Conservation (phyloP, 53 echinoderm and acorn worm species). For the Astropecten irregularis region DNA sequence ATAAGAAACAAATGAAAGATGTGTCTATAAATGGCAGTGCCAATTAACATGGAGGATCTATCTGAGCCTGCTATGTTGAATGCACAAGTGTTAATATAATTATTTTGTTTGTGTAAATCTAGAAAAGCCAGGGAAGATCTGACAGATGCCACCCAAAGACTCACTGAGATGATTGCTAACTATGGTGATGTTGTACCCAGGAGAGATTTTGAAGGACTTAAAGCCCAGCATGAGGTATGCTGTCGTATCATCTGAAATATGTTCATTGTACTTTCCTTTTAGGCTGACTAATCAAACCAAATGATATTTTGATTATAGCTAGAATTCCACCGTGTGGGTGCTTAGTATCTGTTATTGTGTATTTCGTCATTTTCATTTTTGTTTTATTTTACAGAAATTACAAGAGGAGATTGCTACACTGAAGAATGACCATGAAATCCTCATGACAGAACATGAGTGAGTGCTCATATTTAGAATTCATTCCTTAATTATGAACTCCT, state of each 20-base stretch:
- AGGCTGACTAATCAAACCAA: too few species aligned
- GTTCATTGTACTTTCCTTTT: too few species aligned
- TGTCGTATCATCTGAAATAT: background rate
- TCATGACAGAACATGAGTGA: slow-evolving; percentile 94
- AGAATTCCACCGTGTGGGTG: too few species aligned
- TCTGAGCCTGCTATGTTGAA: too few species aligned
- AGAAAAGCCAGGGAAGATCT: slow-evolving; percentile 94
- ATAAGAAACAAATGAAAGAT: background rate
- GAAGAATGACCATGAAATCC: slow-evolving; percentile 70
- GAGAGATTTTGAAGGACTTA: slow-evolving; percentile 88
- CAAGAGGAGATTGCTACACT: slow-evolving; percentile 69
- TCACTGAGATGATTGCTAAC: slow-evolving; percentile 98
- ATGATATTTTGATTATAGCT: too few species aligned
- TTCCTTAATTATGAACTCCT: too few species aligned
- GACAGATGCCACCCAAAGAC: slow-evolving; percentile 74
- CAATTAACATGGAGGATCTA: too few species aligned
- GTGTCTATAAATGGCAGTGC: too few species aligned
- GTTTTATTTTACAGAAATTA: slow-evolving; percentile 66
- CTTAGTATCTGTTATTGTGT: too few species aligned
- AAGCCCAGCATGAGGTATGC: slow-evolving; percentile 76
- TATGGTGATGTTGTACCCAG: slow-evolving; percentile 99
- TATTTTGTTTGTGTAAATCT: background rate
- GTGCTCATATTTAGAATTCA: slow-evolving; percentile 50
- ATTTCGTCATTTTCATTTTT: too few species aligned
- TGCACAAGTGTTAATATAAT: too few species aligned